Evolutionary conservation across 2,113 vertebrate genomes (phyloP).

Genomic region (Plotosus lineatus): DNA sequence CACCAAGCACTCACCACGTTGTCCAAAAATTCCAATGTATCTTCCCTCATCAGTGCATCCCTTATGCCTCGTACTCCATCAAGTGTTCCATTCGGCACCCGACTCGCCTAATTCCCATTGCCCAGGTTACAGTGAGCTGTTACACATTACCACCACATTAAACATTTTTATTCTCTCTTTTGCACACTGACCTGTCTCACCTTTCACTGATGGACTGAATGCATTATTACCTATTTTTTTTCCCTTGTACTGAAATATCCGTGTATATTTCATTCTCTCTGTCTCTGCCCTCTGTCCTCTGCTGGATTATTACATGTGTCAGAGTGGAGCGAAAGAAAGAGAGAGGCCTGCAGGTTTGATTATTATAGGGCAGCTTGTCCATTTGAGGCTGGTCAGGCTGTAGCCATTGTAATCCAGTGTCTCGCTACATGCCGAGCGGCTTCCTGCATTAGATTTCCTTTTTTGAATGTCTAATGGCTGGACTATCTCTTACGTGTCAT

Average conservation of each 20-base stretch:
- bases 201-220: conserved; percentile 12
- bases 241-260: conserved; percentile 26
- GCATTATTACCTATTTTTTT: conserved; percentile 31
- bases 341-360: conserved; percentile 27
- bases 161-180: conserved; percentile 15
- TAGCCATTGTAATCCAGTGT: conserved; percentile 17
- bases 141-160: conserved; percentile 17
- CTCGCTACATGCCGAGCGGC: conserved; percentile 18
- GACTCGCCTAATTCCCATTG: neutral
- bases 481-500: conserved; percentile 11
- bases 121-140: neutral
- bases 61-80: neutral
- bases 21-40: neutral
- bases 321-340: conserved; percentile 5
- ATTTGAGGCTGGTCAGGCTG: conserved; percentile 33
- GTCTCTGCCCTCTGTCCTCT: conserved; percentile 33
- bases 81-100: neutral
- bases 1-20: neutral
- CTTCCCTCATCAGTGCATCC: neutral
- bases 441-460: conserved; percentile 43
- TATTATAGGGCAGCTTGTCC: conserved; percentile 32
- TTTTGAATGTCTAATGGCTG: conserved; percentile 41
- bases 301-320: conserved; percentile 36
- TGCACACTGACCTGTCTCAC: neutral
- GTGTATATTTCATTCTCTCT: conserved; percentile 36